Evolutionary conservation across 2,113 vertebrate genomes (phyloP).

Genomic region (Neodontobutis hainanensis): DNA sequence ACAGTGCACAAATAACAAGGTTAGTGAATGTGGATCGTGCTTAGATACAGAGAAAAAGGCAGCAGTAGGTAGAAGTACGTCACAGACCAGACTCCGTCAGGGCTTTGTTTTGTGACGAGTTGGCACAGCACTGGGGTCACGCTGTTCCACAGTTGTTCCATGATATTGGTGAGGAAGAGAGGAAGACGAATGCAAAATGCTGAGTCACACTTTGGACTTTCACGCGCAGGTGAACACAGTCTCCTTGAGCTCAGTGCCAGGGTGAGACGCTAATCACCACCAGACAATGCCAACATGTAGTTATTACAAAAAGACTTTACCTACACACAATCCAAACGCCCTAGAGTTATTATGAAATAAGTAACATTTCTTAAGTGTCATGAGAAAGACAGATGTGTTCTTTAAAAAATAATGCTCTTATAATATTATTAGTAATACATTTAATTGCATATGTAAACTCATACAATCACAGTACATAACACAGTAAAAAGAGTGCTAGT

Average conservation of each 20-base stretch:
- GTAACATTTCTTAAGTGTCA: too few relatives aligned
- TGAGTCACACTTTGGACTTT: conserved; percentile 46
- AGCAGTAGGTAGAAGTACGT: conserved; percentile 8
- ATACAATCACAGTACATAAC: too few relatives aligned
- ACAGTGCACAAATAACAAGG: neutral
- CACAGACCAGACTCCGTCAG: conserved; percentile 24
- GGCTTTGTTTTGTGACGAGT: conserved; percentile 14
- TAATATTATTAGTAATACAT: too few relatives aligned
- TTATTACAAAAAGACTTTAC: too few relatives aligned
- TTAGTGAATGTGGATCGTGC: neutral
- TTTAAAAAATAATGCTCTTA: too few relatives aligned
- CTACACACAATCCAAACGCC: too few relatives aligned
- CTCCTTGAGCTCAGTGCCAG: conserved; percentile 25
- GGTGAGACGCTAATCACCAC: neutral
- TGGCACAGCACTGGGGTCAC: conserved; percentile 38
- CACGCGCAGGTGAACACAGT: conserved; percentile 35
- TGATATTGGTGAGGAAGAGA: conserved; percentile 5
- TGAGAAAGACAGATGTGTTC: too few relatives aligned
- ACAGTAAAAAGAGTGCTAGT: too few relatives aligned
- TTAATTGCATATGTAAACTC: too few relatives aligned
- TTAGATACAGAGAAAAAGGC: neutral
- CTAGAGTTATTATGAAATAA: too few relatives aligned
- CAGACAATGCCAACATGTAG: conserved; percentile 1
- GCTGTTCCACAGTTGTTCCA: conserved; percentile 48
- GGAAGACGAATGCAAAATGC: conserved; percentile 19